These are phyloP conservation scores for Merops nubicus DNA, from an alignment of 2,113 vertebrate genomes.

Conservation along the genomic window DNA sequence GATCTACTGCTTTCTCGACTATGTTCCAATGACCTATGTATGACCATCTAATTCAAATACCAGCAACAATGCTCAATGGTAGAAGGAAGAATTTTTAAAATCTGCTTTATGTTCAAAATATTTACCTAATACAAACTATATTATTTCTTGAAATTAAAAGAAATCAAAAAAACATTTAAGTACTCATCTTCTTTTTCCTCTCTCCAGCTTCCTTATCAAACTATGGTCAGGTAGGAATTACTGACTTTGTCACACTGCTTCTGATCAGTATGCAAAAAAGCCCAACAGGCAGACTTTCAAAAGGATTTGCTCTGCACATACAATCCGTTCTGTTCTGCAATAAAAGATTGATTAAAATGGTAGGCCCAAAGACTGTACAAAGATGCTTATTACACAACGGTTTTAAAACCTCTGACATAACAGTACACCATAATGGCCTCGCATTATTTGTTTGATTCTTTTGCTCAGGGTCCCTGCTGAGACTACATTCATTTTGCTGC, in stretches of 20 bases:
- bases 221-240: background rate
- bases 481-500: background rate
- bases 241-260: background rate
- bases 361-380: background rate
- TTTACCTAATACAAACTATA: background rate
- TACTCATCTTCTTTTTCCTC: background rate
- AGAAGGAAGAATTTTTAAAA: background rate
- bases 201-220: background rate
- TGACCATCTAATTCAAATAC: background rate
- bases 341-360: background rate
- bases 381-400: background rate
- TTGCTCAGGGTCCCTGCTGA: background rate
- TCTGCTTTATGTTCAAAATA: background rate
- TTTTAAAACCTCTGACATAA: background rate
- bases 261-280: background rate
- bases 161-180: background rate
- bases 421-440: background rate
- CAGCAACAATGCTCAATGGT: background rate
- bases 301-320: background rate
- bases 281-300: background rate
- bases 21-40: background rate
- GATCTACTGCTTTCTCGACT: background rate
- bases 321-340: background rate
- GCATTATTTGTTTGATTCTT: background rate
- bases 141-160: background rate